These are phyloP conservation scores for Pseudois nayaur DNA, from an alignment of 2,113 vertebrate genomes.

Conservation along the genomic window DNA sequence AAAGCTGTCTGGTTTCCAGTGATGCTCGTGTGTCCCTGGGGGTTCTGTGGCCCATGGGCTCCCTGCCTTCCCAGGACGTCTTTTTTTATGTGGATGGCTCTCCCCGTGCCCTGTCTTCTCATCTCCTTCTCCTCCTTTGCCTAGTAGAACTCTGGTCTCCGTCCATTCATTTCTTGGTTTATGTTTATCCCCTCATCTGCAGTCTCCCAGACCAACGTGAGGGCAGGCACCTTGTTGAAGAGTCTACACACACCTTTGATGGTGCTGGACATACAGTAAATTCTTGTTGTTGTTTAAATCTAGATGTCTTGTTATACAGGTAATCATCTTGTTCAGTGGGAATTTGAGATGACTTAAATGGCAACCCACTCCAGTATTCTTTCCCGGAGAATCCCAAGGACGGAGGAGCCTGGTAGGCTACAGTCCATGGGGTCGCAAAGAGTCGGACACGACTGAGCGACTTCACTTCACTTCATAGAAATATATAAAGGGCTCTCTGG, in stretches of 20 bases:
- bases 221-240: neutral
- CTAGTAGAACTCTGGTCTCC: neutral
- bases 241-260: neutral
- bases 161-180: neutral
- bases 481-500: neutral
- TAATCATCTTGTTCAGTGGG: neutral
- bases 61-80: neutral
- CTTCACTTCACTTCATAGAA: neutral
- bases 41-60: neutral
- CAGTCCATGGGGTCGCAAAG: no score
- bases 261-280: neutral
- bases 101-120: neutral
- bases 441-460: no score
- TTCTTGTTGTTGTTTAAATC: neutral
- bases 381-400: no score
- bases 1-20: neutral
- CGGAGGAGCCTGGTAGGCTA: no score
- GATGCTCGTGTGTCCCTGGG: rapidly evolving
- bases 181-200: no score
- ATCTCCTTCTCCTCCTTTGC: neutral
- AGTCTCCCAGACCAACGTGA: rapidly evolving
- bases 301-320: neutral
- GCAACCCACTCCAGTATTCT: no score
- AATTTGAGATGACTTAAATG: neutral
- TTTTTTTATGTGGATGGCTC: neutral